Base-by-base conservation (phyloP, 37 sponge, comb jelly and placozoan species). In the Ianthella basta region DNA sequence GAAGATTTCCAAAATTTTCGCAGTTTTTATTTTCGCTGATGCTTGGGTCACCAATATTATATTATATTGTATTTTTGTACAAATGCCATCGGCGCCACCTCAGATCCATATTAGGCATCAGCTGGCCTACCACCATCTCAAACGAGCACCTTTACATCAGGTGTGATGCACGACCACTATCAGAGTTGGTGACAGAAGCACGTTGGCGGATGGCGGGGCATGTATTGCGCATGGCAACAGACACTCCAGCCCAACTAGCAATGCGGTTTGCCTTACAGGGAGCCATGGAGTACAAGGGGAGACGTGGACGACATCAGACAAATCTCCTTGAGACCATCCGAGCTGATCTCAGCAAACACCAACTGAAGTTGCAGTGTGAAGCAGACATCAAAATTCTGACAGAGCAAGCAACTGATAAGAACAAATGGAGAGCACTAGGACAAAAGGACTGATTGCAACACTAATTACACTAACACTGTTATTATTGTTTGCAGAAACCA, bases 241-340 rank as follows among this genome's bases (percentile, higher is more conserved):
- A 72, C 73, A 72, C 73, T 20, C 73, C 73, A 34, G 73, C 73
- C 23, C 73, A 72, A 32, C 73, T 30, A 72, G 39, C 73, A 72
- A 30, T 72, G 36, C 73, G 36, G 36, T 72, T 72, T 33, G 41
- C 73, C 23, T 23, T 72, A 15, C 40, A 30, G 36, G 73, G 73
- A 34, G 73, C 73, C 73, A 23, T 19, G 19, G 32, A 72, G 20
- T 72, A 30, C 39, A 72, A 72, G 14, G 73, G 73, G 23, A 12
- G 39, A 72, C 39, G 73, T 72, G 73, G 73, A 33, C 41, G 39
- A 20, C 73, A 72, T 72, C 73, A 72, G 39, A 72, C 73, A 23
- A 33, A 72, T 19, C 39, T 72, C 38, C 73, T 72, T 72, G 73
- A 15, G 30, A 72, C 73, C 38, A 72, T 72, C 39, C 73, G 73